Evolutionary conservation across 2,113 vertebrate genomes (phyloP), one percentile per base, ranked within the genome.

Genomic region (Silurus asotus): DNA sequence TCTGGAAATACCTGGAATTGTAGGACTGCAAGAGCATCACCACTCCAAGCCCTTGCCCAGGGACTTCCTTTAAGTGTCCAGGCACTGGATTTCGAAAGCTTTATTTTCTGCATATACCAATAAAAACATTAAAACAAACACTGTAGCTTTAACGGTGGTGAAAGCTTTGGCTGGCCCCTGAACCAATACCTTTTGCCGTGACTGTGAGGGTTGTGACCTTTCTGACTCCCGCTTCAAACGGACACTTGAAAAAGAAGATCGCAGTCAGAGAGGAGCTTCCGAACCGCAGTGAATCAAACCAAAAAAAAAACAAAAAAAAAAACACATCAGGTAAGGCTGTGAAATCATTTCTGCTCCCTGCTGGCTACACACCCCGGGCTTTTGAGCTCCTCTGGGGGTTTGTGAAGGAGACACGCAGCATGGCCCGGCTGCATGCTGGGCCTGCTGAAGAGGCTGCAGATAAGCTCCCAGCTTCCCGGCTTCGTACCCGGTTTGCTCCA

Each of bases 241-340:
- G 87, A 92, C 93, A 92, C 93, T 94, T 94, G 91, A 95, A 94
- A 45, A 95, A 91, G 93, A 83, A 89, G 65, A 88, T 90, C 92
- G 0, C 91, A 81, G 90, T 93, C 90, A 89, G 93, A 93, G 93
- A 92, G 91, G 80, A 69, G 92, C 92, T 91, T 94, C 92, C 85
- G 90, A 87, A 92, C 89, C 88, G 89, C 89, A 92, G 91, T 90
- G 89, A 91, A 93, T 85, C 90, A 87, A 92, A 94, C 93, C 93
- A 89, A 93, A 95, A 92, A 92, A 37, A 69, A 28, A 62, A 76
- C 6, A 79, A 58, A 51, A 75, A 70, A 25, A 75, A 89, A 93
- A 94, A 93, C 92, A 93, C 90, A 94, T 94, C 95, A 95, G 95
- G 95, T 96, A 96, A 94, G 94, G 90, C 93, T 94, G 89, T 94